These are phyloP conservation scores for Martes martes DNA, from an alignment of 2,113 vertebrate species.

Conservation along the genomic window DNA sequence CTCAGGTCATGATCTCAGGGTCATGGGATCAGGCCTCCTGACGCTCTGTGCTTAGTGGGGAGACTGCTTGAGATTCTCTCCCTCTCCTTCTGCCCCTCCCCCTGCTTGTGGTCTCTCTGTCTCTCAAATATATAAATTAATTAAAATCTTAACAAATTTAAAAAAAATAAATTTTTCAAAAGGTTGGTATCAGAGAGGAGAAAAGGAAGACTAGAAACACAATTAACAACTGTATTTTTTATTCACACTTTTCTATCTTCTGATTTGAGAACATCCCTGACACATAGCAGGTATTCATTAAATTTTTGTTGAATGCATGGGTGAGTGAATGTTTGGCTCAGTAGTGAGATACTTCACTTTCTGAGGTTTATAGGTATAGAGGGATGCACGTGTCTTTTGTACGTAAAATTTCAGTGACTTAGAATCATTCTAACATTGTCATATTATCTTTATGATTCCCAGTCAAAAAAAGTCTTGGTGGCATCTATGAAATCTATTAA, in stretches of 20 bases:
- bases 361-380: neutral
- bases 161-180: neutral
- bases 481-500: neutral
- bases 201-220: neutral
- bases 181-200: neutral
- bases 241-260: neutral
- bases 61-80: neutral
- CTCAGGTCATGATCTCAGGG: neutral
- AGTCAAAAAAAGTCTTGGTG: neutral
- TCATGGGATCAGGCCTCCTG: neutral
- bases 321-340: neutral
- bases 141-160: neutral
- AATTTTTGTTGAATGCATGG: neutral
- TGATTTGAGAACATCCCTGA: neutral
- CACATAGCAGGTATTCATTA: neutral
- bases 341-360: neutral
- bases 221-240: neutral
- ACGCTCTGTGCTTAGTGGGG: neutral
- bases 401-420: neutral
- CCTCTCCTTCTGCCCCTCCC: neutral
- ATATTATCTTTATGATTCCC: neutral
- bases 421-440: neutral
- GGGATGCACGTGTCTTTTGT: neutral
- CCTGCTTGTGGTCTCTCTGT: neutral
- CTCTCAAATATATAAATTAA: neutral